Base-by-base conservation (phyloP, 2,888 invertebrate genomes). In the Drosophila flavopinicola region DNA sequence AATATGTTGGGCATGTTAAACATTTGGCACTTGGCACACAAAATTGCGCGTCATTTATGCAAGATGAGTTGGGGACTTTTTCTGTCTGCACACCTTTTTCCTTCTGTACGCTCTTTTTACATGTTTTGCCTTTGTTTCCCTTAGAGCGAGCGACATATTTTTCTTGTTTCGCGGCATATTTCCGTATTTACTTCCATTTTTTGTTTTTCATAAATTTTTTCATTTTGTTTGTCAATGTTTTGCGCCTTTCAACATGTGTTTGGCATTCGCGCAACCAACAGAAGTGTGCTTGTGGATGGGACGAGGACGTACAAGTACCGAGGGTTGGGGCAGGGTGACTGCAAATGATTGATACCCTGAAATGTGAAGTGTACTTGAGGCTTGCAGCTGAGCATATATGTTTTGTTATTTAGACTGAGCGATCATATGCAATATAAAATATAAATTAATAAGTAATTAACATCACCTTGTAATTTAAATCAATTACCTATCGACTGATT, bases 221-320 rank as follows among this genome's bases (percentile, higher is more conserved):
- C 68, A 85, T 87, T 82, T 87, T 68, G 65, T 57, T 84, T 83
- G 76, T 61, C 66, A 79, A 77, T 84, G 71, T 74, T 66, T 82
- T 68, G 83, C 67, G 66, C 66, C 79, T 66, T 71, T 75, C 83
- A 75, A 80, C 87, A 87, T 83, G 68, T 87, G 87, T 87, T 85
- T 75, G 80, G 68, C 75, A 82, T 85, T 71, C 75, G 71, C 75
- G 59, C 48, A 11, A n/a, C n/a, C n/a, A 9, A 23, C 29, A 35
- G 35, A 35, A 48, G 20, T 39, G 6, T 20, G n/a, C n/a, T 59
- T 37, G 37, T 9, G 7, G n/a, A 1, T 3, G 3, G 32, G 7
- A 25, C 1, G 20, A 10, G 6, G 1, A 35, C 9, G 33, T 7
- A 10, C n/a, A n/a, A n/a, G n/a, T n/a, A n/a, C n/a, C n/a, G 15